Percentiles rank a stretch among this genome's conserved stretches.
phyloP scores from a whole-genome alignment of 1,140 invertebrate species.

The Megalopta genalis region DNA sequence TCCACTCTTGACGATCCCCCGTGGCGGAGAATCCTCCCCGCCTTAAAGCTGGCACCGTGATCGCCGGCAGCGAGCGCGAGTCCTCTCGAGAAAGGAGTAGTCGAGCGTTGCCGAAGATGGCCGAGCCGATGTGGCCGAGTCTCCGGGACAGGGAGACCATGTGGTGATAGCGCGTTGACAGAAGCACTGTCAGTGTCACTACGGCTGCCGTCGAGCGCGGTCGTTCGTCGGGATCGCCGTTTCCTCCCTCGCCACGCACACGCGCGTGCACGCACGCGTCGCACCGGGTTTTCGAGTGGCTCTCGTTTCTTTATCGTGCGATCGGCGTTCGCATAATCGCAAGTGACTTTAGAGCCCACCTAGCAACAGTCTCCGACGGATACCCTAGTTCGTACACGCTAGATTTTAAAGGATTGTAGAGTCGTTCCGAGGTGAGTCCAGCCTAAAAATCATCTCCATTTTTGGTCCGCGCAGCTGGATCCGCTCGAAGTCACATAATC shows the following conservation, averaged over 20 bases:
- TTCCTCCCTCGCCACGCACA: slow-evolving; percentile 9
- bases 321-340: neutral
- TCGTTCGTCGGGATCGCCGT: slow-evolving; percentile 18
- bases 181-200: slow-evolving; percentile 76
- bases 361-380: no score
- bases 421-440: slow-evolving; percentile 58
- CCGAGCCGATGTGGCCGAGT: slow-evolving; percentile 42
- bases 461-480: slow-evolving; percentile 34
- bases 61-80: neutral
- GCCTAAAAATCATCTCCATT: slow-evolving; percentile 54
- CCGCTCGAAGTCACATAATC: neutral
- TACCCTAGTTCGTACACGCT: no score
- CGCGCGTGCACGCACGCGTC: no score
- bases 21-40: slow-evolving; percentile 32
- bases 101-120: slow-evolving; percentile 45
- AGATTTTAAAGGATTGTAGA: no score
- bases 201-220: slow-evolving; percentile 64
- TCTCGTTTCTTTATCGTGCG: neutral
- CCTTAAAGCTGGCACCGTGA: no score
- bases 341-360: no score
- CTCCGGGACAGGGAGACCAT: slow-evolving; percentile 52
- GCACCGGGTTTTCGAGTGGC: neutral
- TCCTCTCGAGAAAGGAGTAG: slow-evolving; percentile 49
- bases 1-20: slow-evolving; percentile 10
- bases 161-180: slow-evolving; percentile 68